Conservation (phyloP, 1,140 invertebrate genomes). For the Neelides sp. region DNA sequence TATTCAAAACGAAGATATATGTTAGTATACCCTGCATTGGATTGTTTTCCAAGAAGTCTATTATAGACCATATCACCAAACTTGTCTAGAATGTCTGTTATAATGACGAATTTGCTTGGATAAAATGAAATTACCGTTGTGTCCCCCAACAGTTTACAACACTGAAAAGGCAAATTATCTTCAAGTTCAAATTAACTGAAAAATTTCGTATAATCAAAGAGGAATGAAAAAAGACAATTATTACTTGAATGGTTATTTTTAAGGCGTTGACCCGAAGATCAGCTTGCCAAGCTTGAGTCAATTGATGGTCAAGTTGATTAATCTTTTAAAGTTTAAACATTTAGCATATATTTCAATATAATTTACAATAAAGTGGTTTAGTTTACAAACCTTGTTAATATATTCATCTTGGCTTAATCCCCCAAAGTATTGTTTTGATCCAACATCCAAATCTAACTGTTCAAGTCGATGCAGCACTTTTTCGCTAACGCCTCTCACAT, state of each 20-base stretch:
- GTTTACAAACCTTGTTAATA: constrained; percentile 33
- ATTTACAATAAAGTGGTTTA: neutral
- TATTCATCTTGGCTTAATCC: constrained; percentile 86
- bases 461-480: constrained; percentile 82
- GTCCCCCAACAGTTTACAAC: constrained; percentile 80
- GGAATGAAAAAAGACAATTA: constrained; percentile 3
- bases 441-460: constrained; percentile 85
- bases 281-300: constrained; percentile 76
- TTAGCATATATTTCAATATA: neutral
- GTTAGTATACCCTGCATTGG: constrained; percentile 38
- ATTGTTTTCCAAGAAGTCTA: constrained; percentile 59
- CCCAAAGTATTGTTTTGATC: constrained; percentile 65
- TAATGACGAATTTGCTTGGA: constrained; percentile 92
- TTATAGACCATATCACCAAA: constrained; percentile 88
- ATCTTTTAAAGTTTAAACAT: constrained; percentile 46
- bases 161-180: constrained; percentile 45
- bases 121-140: constrained; percentile 83
- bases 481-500: constrained; percentile 49
- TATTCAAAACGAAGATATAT: too few species aligned
- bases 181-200: constrained; percentile 2
- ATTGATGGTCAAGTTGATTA: constrained; percentile 75
- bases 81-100: constrained; percentile 88
- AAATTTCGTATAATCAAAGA: constrained; percentile 7
- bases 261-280: constrained; percentile 90
- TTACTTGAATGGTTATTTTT: constrained; percentile 82